Evolutionary conservation across 30 jellyfish, hydroid and myxozoan species (phyloP).

Genomic region (Cassiopea andromeda): DNA sequence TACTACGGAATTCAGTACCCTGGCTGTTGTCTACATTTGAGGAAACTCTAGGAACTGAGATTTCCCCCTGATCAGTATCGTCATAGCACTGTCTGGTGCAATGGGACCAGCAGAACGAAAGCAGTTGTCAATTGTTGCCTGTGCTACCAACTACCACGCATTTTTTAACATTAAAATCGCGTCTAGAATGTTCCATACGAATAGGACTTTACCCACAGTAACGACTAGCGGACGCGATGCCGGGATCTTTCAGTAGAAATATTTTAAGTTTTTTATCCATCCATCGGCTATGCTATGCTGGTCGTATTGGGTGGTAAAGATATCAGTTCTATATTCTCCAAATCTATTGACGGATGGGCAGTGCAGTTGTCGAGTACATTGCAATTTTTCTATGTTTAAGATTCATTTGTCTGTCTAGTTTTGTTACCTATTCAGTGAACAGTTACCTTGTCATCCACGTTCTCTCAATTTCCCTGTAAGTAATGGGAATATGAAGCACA

Average conservation of each 20-base stretch:
- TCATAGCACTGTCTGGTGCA: neutral
- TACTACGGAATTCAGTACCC: neutral
- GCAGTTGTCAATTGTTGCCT: constrained; percentile 14
- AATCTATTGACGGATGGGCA: constrained; percentile 33
- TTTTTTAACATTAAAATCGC: constrained; percentile 7
- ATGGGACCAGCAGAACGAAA: constrained; percentile 22
- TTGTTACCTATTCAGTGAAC: neutral
- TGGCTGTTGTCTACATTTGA: neutral
- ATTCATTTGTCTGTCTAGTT: constrained; percentile 3
- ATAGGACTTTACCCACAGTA: constrained; percentile 1
- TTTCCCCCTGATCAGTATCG: neutral
- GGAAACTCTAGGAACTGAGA: neutral
- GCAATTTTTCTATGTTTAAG: constrained; percentile 7
- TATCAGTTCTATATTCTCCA: constrained; percentile 12
- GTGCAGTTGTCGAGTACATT: constrained; percentile 41
- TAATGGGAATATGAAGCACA: constrained; percentile 4
- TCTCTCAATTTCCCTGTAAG: neutral
- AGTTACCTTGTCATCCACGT: neutral
- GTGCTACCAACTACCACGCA: constrained; percentile 13
- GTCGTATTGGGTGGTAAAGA: constrained; percentile 47
- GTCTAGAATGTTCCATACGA: constrained; percentile 38
- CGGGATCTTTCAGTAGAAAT: neutral
- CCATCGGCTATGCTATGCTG: constrained; percentile 45
- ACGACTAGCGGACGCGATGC: constrained; percentile 24
- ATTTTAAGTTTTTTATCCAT: constrained; percentile 11